Conservation (phyloP, 2,888 invertebrate species). For the Perizoma affinitatum region DNA sequence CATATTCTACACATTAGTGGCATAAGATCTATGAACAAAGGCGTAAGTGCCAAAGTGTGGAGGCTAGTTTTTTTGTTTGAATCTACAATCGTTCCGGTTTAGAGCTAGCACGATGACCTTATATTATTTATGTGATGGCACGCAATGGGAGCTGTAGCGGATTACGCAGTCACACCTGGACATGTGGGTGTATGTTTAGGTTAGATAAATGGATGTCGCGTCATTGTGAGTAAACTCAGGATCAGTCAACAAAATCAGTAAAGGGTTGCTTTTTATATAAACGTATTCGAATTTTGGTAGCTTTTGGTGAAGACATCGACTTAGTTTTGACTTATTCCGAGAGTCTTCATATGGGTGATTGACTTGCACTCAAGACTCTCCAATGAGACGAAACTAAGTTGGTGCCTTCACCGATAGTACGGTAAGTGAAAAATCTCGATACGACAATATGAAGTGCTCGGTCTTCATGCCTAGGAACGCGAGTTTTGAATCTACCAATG, state of each 20-base stretch:
- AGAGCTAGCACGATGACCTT: constrained; percentile 81
- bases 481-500: no score
- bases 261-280: no score
- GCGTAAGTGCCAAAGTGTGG: constrained; percentile 46
- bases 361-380: no score
- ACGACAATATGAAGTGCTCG: no score
- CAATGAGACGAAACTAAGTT: no score
- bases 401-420: no score
- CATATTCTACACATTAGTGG: constrained; percentile 20
- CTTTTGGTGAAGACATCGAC: no score
- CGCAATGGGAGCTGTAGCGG: constrained; percentile 53
- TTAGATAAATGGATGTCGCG: neutral
- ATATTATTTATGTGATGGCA: constrained; percentile 65
- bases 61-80: constrained; percentile 73
- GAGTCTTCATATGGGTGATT: no score
- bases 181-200: neutral
- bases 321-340: no score
- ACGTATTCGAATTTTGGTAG: no score
- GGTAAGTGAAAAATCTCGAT: no score
- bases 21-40: constrained; percentile 27
- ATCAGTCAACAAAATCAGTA: neutral
- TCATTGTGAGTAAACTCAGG: neutral
- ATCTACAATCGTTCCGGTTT: constrained; percentile 79
- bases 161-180: neutral
- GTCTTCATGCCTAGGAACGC: no score